Percentiles rank a stretch among this genome's conserved stretches.
These are phyloP conservation scores for Eueides isabella DNA, from an alignment of 1,140 invertebrate species.

Conservation along the genomic window DNA sequence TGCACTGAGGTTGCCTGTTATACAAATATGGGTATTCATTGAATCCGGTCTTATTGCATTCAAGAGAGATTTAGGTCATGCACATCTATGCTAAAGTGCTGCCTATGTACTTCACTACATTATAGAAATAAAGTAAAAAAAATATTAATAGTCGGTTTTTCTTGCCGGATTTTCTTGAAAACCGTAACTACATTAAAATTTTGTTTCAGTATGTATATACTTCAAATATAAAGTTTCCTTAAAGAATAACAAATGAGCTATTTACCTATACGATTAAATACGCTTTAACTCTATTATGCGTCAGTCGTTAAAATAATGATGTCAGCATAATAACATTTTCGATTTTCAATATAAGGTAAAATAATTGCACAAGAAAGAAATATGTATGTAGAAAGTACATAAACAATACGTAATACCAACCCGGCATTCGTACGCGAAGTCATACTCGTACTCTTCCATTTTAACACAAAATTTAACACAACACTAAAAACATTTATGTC, in stretches of 20 bases:
- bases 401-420: constrained; percentile 68
- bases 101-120: neutral
- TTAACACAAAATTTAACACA: constrained; percentile 54
- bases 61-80: constrained; percentile 14
- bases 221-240: no score
- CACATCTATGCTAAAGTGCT: constrained; percentile 1
- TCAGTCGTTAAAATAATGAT: neutral
- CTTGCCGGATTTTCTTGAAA: no score
- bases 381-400: neutral
- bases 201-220: no score
- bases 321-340: neutral
- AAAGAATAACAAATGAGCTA: neutral
- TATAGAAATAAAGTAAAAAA: neutral
- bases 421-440: constrained; percentile 85
- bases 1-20: constrained; percentile 19
- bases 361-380: neutral
- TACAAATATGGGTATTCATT: constrained; percentile 10
- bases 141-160: no score
- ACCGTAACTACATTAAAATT: no score
- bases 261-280: neutral
- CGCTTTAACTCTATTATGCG: neutral
- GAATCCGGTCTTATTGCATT: constrained; percentile 13
- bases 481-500: constrained; percentile 56
- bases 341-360: neutral
- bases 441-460: constrained; percentile 83